These are phyloP conservation scores for Axis porcinus DNA, from an alignment of 2,113 vertebrate species.

Conservation along the genomic window DNA sequence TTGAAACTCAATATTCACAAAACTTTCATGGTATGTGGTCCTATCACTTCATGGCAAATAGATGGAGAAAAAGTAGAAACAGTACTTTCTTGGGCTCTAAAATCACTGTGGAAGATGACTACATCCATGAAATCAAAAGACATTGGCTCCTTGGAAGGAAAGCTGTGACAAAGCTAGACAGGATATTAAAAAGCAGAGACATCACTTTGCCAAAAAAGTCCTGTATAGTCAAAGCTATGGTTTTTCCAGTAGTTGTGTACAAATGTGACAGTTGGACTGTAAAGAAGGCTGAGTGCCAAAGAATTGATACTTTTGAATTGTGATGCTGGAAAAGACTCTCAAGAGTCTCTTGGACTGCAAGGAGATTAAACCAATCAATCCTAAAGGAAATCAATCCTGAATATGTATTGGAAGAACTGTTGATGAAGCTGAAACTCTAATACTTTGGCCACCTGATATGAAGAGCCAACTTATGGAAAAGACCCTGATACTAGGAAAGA, in stretches of 20 bases:
- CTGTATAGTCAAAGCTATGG: not conserved
- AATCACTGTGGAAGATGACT: not conserved
- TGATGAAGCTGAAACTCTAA: not conserved
- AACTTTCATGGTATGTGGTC: not conserved
- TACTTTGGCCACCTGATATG: not conserved
- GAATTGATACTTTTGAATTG: not conserved
- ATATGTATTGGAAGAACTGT: not conserved
- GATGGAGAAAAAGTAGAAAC: not conserved
- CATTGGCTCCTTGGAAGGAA: not conserved
- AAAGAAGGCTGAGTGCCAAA: not conserved
- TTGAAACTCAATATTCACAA: not conserved
- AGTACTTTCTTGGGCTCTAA: not conserved
- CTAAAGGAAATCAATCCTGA: not conserved
- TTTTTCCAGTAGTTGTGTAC: not conserved
- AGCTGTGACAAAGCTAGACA: not conserved
- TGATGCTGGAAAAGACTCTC: not conserved
- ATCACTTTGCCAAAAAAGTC: not conserved
- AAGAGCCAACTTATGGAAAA: not conserved
- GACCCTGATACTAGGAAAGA: not conserved
- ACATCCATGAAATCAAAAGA: not conserved
- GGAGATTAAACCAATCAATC: not conserved
- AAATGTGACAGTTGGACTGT: not conserved
- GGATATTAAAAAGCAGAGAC: not conserved
- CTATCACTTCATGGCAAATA: not conserved
- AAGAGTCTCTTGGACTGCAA: not conserved